Evolutionary conservation across 2,888 invertebrate genomes (phyloP), one percentile per base, ranked within the genome.

Genomic region (Eristalis tenax): DNA sequence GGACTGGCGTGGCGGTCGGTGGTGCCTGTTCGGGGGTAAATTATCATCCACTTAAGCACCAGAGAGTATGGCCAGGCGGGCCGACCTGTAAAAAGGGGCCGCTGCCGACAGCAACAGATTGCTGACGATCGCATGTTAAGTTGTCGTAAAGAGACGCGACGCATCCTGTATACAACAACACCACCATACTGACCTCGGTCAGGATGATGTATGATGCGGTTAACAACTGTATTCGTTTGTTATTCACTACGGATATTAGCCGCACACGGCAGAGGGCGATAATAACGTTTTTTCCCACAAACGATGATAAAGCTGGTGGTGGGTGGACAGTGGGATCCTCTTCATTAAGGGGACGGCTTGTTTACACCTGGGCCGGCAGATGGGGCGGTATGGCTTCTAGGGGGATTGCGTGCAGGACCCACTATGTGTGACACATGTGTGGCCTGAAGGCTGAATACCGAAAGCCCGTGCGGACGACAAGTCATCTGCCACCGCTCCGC

Each of bases 41-140:
- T 86, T 86, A 82, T 86, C 78, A 78, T 86, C 78, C 74, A 66
- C 80, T 84, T 84, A 59, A 75, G 70, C 11, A 18, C 22, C 61
- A 66, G 40, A 26, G 38, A 59, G 56, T 61, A 61, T 40, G 65
- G 61, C 50, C 68, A 38, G 71, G 76, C 22, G 35, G 82, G 50
- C 18, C 64, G 61, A 63, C 65, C 57, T 77, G 84, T 63, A 68
- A 63, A 10, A 70, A 61, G 63, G 50, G 50, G 50, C 18, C 50
- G 50, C 50, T 8, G 18, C 50, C 61, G 70, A 2, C 43, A 78
- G 85, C 86, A 86, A 86, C 86, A 86, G 86, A 83, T 86, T 86
- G 86, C 83, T 81, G 80, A 82, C 78, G 78, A 83, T 86, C 65
- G 83, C 82, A 83, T 86, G 86, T 83, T 79, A 70, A 83, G 74